Base-by-base conservation (phyloP, 2,888 invertebrate species). In the Cremastinae sp. region DNA sequence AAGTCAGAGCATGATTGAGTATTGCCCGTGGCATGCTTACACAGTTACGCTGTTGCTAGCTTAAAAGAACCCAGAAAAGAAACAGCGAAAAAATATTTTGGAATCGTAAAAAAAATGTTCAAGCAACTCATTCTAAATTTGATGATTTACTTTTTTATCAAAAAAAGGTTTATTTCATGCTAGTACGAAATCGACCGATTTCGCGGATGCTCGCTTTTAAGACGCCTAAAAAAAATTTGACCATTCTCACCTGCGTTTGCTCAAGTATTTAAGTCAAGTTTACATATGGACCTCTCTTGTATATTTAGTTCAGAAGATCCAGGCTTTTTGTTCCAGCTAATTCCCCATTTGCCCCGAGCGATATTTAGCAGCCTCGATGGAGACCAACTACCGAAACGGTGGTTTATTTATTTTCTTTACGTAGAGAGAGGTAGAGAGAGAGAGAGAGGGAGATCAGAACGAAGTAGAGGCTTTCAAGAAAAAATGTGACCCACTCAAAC, bases 261-360 rank as follows among this genome's bases (percentile, higher is more conserved):
- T 62, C 58, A 20, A 43, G 49, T 64, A 51, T 59, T 61, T 65
- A 56, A 66, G 51, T 45, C 20, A 28, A 68, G 79, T 79, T 80
- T 81, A 78, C 77, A 79, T 75, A 69, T 64, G 68, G 62, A 72
- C 74, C 81, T 75, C 45, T 14, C 49, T 28, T 28, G 28, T 28
- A 28, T 28, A 28, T 28, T 28, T 28, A 28, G 5, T 5, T 28
- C 28, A 5, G 28, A 28, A 5, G 28, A 28, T 28, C 28, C 37
- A 43, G 81, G 74, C 77, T 75, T 69, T 76, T 83, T 82, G 84
- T 84, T 85, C 81, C 81, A 77, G 81, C 84, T 85, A 86, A 86
- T 86, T 86, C 84, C 74, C 79, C 28, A 49, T 77, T 84, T 70
- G 77, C 73, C 72, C 59, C 74, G 53, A 73, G 37, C 53, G 39